Conservation (phyloP, 2,797 vertebrate species). For the Cyprinella venusta region DNA sequence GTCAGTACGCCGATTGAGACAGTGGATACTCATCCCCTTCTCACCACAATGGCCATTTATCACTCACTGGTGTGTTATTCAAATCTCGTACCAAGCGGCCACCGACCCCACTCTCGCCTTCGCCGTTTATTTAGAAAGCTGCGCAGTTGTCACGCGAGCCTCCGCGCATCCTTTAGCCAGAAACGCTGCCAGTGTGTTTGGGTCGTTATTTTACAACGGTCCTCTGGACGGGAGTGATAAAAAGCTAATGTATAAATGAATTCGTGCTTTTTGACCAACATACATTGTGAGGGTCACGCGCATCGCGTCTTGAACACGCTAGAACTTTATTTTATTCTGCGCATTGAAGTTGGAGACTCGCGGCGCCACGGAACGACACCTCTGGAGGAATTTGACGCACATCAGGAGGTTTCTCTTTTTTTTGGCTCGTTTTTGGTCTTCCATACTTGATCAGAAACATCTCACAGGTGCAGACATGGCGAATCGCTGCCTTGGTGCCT, state of each 20-base stretch:
- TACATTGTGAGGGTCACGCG: slow-evolving; percentile 5
- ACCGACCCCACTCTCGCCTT: slow-evolving; percentile 87
- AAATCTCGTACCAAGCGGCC: slow-evolving; percentile 95
- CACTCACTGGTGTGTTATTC: slow-evolving; percentile 94
- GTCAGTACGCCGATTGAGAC: slow-evolving; percentile 79
- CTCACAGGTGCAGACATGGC: slow-evolving; percentile 79
- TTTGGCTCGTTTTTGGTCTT: slow-evolving; percentile 24
- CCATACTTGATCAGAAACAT: slow-evolving; percentile 52
- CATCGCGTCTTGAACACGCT: slow-evolving; percentile 29
- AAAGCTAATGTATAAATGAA: not conserved
- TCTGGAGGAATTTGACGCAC: slow-evolving; percentile 36
- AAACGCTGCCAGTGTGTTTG: slow-evolving; percentile 70
- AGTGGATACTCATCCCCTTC: slow-evolving; percentile 93
- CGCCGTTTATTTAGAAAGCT: slow-evolving; percentile 80
- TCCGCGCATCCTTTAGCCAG: slow-evolving; percentile 81
- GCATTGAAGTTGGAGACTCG: slow-evolving; percentile 40
- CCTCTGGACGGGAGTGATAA: slow-evolving; percentile 34
- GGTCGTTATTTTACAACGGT: slow-evolving; percentile 64
- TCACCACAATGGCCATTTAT: slow-evolving; percentile 97
- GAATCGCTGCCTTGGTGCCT: slow-evolving; percentile 67
- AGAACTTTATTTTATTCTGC: slow-evolving; percentile 50
- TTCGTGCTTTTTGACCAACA: not conserved
- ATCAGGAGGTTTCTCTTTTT: slow-evolving; percentile 28
- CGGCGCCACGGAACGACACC: slow-evolving; percentile 3
- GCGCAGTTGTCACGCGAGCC: slow-evolving; percentile 86